These are phyloP conservation scores for Lophius americanus DNA, from an alignment of 2,797 vertebrate genomes.

Conservation along the genomic window DNA sequence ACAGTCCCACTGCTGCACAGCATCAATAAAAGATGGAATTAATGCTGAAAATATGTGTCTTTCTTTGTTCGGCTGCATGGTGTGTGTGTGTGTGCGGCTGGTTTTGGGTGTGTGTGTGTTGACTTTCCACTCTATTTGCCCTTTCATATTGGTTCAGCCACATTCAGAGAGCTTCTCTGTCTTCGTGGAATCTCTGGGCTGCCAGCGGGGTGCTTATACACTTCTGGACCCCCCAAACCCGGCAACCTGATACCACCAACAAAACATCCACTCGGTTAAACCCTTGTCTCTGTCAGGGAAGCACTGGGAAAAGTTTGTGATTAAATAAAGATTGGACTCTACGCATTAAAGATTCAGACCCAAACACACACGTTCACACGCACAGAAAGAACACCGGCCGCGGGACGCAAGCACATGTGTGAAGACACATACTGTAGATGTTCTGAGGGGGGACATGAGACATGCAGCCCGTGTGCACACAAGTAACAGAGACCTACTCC, in stretches of 20 bases:
- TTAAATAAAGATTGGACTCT: conserved; percentile 80
- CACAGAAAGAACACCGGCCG: conserved; percentile 8
- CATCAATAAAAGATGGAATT: conserved; percentile 18
- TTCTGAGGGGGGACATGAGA: no score
- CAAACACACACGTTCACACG: conserved; percentile 16
- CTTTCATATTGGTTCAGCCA: conserved; percentile 36
- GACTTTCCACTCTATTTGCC: conserved; percentile 49
- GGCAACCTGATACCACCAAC: conserved; percentile 60
- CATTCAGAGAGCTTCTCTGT: conserved; percentile 47
- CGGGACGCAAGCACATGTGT: neutral
- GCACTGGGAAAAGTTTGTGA: conserved; percentile 72
- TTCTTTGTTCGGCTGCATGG: neutral
- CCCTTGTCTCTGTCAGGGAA: conserved; percentile 42
- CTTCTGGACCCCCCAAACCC: conserved; percentile 56
- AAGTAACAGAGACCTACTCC: no score
- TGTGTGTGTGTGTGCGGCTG: conserved; percentile 13
- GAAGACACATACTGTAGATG: neutral
- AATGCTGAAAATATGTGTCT: conserved; percentile 14
- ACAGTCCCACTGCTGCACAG: neutral
- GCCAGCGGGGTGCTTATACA: conserved; percentile 36
- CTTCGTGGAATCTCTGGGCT: conserved; percentile 34
- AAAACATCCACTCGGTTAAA: conserved; percentile 59
- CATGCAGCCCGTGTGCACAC: no score
- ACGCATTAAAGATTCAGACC: conserved; percentile 69
- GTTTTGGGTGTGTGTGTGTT: conserved; percentile 37